These are phyloP conservation scores for Montipora foliosa DNA, from an alignment of 64 coral and sea anemone genomes.

Conservation along the genomic window DNA sequence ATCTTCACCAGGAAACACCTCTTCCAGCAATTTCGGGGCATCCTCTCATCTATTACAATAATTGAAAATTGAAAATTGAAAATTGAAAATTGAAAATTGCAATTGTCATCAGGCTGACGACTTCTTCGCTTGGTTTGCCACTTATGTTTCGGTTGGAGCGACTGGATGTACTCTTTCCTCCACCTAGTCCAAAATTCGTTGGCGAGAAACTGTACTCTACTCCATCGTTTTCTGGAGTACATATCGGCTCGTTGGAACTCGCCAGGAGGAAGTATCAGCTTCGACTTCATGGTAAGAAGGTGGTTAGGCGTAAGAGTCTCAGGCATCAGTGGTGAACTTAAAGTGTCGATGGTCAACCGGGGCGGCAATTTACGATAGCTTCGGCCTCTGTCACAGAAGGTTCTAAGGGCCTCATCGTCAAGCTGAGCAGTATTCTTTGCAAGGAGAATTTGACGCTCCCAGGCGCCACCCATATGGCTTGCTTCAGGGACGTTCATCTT, in stretches of 20 bases:
- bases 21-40: too few relatives aligned
- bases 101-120: too few relatives aligned
- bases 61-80: too few relatives aligned
- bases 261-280: not conserved
- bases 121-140: too few relatives aligned
- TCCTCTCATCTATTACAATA: too few relatives aligned
- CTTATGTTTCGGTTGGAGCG: too few relatives aligned
- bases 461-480: slow-evolving; percentile 43
- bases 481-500: slow-evolving; percentile 7
- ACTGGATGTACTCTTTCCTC: not conserved
- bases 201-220: slow-evolving; percentile 1
- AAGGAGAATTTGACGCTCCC: slow-evolving; percentile 35
- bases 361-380: slow-evolving; percentile 24
- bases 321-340: not conserved
- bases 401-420: slow-evolving; percentile 38
- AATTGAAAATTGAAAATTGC: too few relatives aligned
- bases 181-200: slow-evolving; percentile 37
- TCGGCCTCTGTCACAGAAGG: not conserved
- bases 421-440: not conserved
- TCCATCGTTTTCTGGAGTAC: slow-evolving; percentile 17
- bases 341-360: not conserved
- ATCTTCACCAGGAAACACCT: too few relatives aligned
- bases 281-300: not conserved
- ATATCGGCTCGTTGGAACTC: slow-evolving; percentile 23
- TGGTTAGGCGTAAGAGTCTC: slow-evolving; percentile 35